Base-by-base conservation (phyloP, 2,888 invertebrate species). In the Melanotus villosus region DNA sequence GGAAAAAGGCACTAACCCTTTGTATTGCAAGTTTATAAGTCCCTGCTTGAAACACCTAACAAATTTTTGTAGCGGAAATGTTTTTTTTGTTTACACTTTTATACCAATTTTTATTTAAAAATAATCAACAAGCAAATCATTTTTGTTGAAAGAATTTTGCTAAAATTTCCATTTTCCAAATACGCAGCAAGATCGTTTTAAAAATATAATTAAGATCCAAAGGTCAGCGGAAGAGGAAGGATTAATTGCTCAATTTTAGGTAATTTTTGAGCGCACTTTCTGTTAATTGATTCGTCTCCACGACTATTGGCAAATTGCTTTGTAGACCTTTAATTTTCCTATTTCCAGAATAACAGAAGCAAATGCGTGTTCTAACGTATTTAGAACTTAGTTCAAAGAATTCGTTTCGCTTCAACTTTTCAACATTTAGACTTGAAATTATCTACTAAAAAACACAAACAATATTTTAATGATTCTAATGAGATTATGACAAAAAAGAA, bases 201-300 rank as follows among this genome's bases (percentile, higher is more conserved):
- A n/a, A n/a, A n/a, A n/a, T n/a, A n/a, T 57, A 58, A 58, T 58
- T 21, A 38, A 21, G 26, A 58, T 26, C 38, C 41, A 63, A 56
- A 56, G 47, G 23, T 38, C 54, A 43, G 54, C 52, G 67, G 67
- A 70, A 66, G 43, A 52, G 70, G 67, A 67, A 63, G 59, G 18
- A 70, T 67, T 59, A 70, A 70, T 67, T 70, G 47, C 57, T 41
- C 59, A 67, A 70, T 66, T 56, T 65, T 62, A 16, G 38, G 50
- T 47, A 52, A 57, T 70, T 63, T 70, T 45, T 21, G 45, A 58
- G 57, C 21, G 43, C 36, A 66, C 64, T 63, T 62, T 59, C 32
- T 65, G 65, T 23, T 58, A 70, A 70, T 70, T 70, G 64, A 58
- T 64, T 67, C 66, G 54, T 66, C 50, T 52, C 50, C 18, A 6